Base-by-base conservation (phyloP, 1,140 invertebrate genomes). In the Chlorops oryzae region DNA sequence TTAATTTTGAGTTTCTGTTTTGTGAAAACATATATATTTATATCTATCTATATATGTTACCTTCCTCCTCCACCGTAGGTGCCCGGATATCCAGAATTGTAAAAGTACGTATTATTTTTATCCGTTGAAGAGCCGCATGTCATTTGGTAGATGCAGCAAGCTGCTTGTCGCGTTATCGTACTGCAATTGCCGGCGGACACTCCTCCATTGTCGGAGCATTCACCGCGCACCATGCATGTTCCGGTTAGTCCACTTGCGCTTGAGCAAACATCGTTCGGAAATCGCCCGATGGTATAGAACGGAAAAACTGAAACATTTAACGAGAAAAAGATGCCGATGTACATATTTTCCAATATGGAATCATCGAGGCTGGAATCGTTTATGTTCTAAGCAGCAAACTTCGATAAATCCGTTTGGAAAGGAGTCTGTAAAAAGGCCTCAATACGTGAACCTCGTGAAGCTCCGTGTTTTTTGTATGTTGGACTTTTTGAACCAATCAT, bases 71-170 rank as follows among this genome's bases (percentile, higher is more conserved):
- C 84, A 1, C 74, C 72, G 59, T 82, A 85, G 0, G 81, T 77
- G 3, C 75, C 77, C 2, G 85, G 85, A 73, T 84, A 88, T 3
- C 79, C 80, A 1, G 80, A 80, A 70, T 84, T 91, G 2, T 83
- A 79, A 65, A 91, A 92, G 63, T 91, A 90, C 0, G 88, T 91
- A 50, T 89, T 88, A 59, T 91, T 91, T 35, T 82, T 75, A 18
- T 78, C 78, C 1, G 86, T 83, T 1, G 77, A 78, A 7, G 76
- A 74, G 4, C 86, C 85, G 58, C 87, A 89, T 0, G 77, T 73
- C 54, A 78, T 77, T 56, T 83, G 78, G 68, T 87, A 82, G 47
- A 88, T 78, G 62, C 89, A 91, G 65, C 88, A 91, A 46, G 84
- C 78, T 2, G 81, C 82, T 50, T 80, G 77, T 24, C 79, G 80